Evolutionary conservation across 1,140 invertebrate species (phyloP), one percentile per base, ranked within the genome.

Genomic region (Bathynomus jamesi): DNA sequence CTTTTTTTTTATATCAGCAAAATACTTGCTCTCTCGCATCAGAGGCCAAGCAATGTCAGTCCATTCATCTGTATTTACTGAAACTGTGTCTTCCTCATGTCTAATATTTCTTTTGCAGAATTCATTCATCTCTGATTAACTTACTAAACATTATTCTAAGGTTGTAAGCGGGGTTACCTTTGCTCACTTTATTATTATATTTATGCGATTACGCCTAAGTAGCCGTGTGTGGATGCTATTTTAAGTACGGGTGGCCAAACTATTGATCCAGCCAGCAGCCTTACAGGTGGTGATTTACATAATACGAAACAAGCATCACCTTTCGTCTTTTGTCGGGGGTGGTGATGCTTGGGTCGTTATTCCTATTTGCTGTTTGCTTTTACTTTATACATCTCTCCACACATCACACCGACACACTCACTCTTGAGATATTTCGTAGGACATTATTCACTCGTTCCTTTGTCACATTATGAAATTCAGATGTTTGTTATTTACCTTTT

Each of bases 101-200:
- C 2, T 53, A 53, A 53, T 53, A 53, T 17, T 53, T 53, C 21
- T 21, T 53, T 53, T 53, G 40, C 40, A 53, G 40, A 53, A 21
- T 53, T 53, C 40, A 53, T 53, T 53, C 40, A 53, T 53, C 40
- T 53, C 13, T 53, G 13, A 28, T 17, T 13, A 21, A 13, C 24
- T 40, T 25, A 21, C 40, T 30, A 71, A 25, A 25, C 28, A 24
- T 72, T 61, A 32, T 17, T 76, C 21, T 70, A n/a, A 53, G 40
- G 40, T 53, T 53, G 40, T 53, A 53, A 17, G 11, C 40, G 21
- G 40, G 21, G 40, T 53, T 53, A 53, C 21, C 21, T 53, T 53
- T 53, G 21, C n/a, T 53, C 40, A 17, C 21, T 53, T 53, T 1
- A 53, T 53, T 53, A n/a, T n/a, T n/a, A n/a, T n/a, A n/a, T n/a